Percentiles rank a stretch among this genome's conserved stretches.
Conservation (phyloP, 2,113 vertebrate genomes). For the Limnothrissa miodon region DNA sequence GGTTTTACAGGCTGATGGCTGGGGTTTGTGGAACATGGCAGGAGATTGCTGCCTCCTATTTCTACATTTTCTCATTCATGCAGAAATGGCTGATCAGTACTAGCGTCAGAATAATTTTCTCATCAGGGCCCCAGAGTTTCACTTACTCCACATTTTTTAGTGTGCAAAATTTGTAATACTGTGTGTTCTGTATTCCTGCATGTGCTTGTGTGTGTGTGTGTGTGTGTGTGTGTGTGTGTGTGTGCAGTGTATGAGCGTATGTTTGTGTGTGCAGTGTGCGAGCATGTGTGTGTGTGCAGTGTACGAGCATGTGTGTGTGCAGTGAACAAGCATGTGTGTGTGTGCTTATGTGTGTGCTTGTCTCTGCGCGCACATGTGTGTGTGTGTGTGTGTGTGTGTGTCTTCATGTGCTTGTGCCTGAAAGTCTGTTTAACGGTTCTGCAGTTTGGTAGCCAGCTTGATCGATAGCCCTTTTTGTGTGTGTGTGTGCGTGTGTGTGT, state of each 20-base stretch:
- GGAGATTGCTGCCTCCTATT: neutral
- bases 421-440: neutral
- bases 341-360: neutral
- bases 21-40: neutral
- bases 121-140: neutral
- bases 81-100: constrained; percentile 17
- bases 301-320: neutral
- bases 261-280: constrained; percentile 34
- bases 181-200: constrained; percentile 24
- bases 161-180: neutral
- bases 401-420: neutral
- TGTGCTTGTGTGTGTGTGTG: constrained; percentile 26
- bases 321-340: too few relatives aligned
- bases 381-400: neutral
- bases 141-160: neutral
- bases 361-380: too few relatives aligned
- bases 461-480: neutral
- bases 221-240: constrained; percentile 31
- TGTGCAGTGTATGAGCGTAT: constrained; percentile 21
- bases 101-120: neutral
- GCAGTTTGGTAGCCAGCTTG: neutral
- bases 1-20: neutral
- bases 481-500: neutral
- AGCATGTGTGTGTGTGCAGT: neutral
- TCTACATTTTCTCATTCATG: constrained; percentile 28